These are phyloP conservation scores for Pseudorasbora parva DNA, from an alignment of 2,113 vertebrate species.

Conservation along the genomic window DNA sequence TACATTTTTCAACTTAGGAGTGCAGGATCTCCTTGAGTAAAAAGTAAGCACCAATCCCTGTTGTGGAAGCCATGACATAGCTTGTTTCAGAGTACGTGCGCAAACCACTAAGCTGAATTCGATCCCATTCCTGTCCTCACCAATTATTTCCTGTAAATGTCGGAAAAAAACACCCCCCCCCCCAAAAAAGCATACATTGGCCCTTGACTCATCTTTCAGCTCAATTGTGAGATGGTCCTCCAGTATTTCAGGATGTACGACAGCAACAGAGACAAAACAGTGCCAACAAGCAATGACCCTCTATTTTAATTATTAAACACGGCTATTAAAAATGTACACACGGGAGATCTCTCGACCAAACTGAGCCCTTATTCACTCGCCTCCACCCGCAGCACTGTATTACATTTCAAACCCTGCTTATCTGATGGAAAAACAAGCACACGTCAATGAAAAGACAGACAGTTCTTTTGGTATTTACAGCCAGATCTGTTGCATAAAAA, in stretches of 20 bases:
- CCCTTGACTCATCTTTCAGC: neutral
- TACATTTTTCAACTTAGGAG: too few species aligned
- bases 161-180: neutral
- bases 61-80: neutral
- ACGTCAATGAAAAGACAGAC: neutral
- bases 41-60: too few species aligned
- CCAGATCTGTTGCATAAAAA: neutral
- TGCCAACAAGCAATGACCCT: slow-evolving; percentile 24
- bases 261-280: slow-evolving; percentile 12
- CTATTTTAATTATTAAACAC: slow-evolving; percentile 55
- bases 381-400: slow-evolving; percentile 19
- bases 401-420: slow-evolving; percentile 15
- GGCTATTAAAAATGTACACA: slow-evolving; percentile 68
- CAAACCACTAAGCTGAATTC: too few species aligned
- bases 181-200: neutral
- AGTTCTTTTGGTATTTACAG: neutral
- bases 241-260: neutral
- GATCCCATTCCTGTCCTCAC: neutral
- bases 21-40: too few species aligned
- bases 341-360: slow-evolving; percentile 22
- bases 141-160: neutral
- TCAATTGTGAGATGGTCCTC: neutral
- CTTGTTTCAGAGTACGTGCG: too few species aligned
- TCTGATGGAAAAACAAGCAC: slow-evolving; percentile 25
- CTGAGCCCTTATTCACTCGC: slow-evolving; percentile 46